These are phyloP conservation scores for Philaethria dido DNA, from an alignment of 2,888 invertebrate species.

Conservation along the genomic window DNA sequence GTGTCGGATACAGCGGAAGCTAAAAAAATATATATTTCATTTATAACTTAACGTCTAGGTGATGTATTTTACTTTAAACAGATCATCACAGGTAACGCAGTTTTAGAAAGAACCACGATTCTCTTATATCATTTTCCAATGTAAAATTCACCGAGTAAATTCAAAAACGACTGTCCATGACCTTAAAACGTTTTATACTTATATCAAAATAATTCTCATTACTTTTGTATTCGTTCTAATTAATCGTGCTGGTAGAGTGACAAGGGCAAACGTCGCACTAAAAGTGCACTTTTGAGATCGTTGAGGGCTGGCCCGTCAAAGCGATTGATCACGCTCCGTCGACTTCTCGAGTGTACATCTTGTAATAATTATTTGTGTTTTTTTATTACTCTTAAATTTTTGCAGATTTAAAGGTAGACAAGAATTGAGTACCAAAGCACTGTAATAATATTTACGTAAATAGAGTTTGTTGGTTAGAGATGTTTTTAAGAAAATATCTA, in stretches of 20 bases:
- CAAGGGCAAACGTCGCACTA: constrained; percentile 25
- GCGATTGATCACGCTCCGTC: constrained; percentile 38
- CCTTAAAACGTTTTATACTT: constrained; percentile 6
- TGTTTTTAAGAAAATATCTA: no score
- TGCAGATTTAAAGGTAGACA: neutral
- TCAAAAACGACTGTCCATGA: neutral
- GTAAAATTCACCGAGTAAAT: no score
- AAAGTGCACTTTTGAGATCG: constrained; percentile 28
- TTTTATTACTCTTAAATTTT: constrained; percentile 10
- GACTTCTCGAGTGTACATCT: constrained; percentile 21
- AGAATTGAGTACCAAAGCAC: no score
- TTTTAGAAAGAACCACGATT: no score
- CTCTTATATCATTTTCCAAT: no score
- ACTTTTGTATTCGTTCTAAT: constrained; percentile 23
- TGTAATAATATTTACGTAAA: no score
- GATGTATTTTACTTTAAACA: no score
- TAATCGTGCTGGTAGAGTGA: constrained; percentile 22
- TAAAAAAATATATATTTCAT: no score
- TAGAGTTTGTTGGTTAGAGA: no score
- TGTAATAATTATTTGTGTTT: constrained; percentile 26
- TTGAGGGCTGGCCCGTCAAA: constrained; percentile 32
- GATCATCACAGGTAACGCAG: no score
- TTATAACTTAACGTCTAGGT: no score
- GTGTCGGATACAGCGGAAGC: no score
- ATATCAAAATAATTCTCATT: constrained; percentile 12